These are phyloP conservation scores for Acanthornis magna DNA, from an alignment of 2,797 vertebrate genomes.

Conservation along the genomic window DNA sequence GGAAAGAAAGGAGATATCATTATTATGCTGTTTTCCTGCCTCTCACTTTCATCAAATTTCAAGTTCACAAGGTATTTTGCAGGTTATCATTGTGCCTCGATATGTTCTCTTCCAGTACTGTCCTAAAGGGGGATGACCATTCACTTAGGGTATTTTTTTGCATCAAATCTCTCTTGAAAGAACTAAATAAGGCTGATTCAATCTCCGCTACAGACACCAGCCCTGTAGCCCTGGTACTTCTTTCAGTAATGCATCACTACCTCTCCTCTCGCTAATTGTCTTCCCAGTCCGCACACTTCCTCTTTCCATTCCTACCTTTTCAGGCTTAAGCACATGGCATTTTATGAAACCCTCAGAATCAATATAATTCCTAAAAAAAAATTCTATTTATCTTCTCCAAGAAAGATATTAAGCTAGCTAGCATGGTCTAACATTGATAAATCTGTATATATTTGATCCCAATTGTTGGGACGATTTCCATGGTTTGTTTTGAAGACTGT, in stretches of 20 bases:
- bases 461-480: neutral
- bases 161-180: neutral
- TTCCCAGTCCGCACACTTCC: neutral
- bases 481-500: neutral
- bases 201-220: neutral
- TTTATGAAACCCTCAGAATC: neutral
- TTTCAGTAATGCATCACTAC: neutral
- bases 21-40: neutral
- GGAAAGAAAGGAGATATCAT: neutral
- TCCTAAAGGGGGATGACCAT: too few relatives aligned
- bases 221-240: neutral
- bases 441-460: neutral
- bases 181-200: neutral
- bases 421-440: neutral
- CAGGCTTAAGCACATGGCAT: neutral
- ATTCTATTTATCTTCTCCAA: neutral
- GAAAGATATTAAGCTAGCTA: neutral
- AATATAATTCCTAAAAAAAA: neutral
- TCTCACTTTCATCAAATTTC: neutral
- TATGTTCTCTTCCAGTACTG: neutral
- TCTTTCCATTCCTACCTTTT: neutral
- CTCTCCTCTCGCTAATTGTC: neutral
- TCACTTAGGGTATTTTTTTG: neutral
- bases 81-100: neutral
- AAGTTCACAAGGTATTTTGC: neutral